Percentiles rank a stretch among this genome's conserved stretches.
phyloP scores from a whole-genome alignment of 2,888 invertebrate genomes.

The Acleris sparsana region DNA sequence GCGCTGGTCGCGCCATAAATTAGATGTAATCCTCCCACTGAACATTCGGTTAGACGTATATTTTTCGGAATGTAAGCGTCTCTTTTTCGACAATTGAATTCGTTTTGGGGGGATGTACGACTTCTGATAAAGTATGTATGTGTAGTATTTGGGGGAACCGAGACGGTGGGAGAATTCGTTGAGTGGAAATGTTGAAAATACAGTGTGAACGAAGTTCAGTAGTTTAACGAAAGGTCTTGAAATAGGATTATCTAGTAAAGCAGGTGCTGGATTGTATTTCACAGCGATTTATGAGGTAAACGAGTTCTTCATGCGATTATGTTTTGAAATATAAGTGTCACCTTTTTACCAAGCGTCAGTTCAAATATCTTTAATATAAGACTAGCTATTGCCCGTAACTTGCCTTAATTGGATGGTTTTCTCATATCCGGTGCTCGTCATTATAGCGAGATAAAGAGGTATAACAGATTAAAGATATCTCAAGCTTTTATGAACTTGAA shows the following conservation, averaged over 20 bases:
- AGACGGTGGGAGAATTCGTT: constrained; percentile 2
- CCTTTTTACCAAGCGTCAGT: too few species aligned
- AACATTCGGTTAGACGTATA: constrained; percentile 3
- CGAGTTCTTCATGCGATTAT: too few species aligned
- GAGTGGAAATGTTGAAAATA: neutral
- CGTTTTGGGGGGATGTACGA: neutral
- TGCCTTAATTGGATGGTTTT: too few species aligned
- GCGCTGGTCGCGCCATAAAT: constrained; percentile 2
- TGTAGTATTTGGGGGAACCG: neutral
- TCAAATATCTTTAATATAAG: too few species aligned
- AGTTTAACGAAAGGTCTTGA: neutral
- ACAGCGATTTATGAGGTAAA: neutral
- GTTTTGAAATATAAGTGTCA: too few species aligned
- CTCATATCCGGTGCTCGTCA: too few species aligned
- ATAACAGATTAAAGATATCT: too few species aligned
- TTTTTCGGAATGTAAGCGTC: constrained; percentile 2
- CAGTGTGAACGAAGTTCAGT: neutral
- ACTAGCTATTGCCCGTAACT: too few species aligned
- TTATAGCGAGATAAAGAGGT: too few species aligned
- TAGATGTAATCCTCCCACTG: constrained; percentile 3
- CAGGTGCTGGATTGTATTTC: neutral
- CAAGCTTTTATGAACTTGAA: too few species aligned
- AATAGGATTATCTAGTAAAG: neutral
- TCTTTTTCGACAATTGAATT: constrained; percentile 5
- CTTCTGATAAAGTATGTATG: neutral